Evolutionary conservation across 2,888 invertebrate genomes (phyloP).

Genomic region (Orgyia antiqua): DNA sequence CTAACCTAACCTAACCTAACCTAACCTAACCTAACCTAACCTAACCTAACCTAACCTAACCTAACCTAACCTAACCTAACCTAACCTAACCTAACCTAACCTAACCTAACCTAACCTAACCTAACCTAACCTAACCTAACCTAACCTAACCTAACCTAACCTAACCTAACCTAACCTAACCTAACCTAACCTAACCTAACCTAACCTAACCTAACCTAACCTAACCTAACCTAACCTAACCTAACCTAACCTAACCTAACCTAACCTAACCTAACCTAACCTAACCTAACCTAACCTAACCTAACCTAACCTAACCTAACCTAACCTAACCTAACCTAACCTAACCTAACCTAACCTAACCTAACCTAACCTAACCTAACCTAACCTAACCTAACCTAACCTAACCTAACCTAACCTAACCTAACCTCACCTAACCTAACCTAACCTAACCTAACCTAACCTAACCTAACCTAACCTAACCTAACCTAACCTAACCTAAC

Average conservation of each 20-base stretch:
- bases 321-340: slow-evolving; percentile 11
- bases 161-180: slow-evolving; percentile 11
- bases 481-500: slow-evolving; percentile 11
- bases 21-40: slow-evolving; percentile 15
- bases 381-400: slow-evolving; percentile 11
- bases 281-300: slow-evolving; percentile 11
- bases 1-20: slow-evolving; percentile 16
- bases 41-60: slow-evolving; percentile 13
- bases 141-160: slow-evolving; percentile 11
- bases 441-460: slow-evolving; percentile 11
- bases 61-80: slow-evolving; percentile 10
- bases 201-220: slow-evolving; percentile 11
- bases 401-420: slow-evolving; percentile 10
- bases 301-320: slow-evolving; percentile 8
- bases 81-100: slow-evolving; percentile 10
- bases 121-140: slow-evolving; percentile 11
- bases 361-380: slow-evolving; percentile 11
- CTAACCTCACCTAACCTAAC: slow-evolving; percentile 10
- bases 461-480: slow-evolving; percentile 11
- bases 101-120: slow-evolving; percentile 11
- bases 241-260: slow-evolving; percentile 11
- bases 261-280: slow-evolving; percentile 11
- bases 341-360: slow-evolving; percentile 11
- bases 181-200: slow-evolving; percentile 10
- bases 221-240: slow-evolving; percentile 11